phyloP scores from a whole-genome alignment of 2,888 invertebrate genomes.

The Macrophya annulata region DNA sequence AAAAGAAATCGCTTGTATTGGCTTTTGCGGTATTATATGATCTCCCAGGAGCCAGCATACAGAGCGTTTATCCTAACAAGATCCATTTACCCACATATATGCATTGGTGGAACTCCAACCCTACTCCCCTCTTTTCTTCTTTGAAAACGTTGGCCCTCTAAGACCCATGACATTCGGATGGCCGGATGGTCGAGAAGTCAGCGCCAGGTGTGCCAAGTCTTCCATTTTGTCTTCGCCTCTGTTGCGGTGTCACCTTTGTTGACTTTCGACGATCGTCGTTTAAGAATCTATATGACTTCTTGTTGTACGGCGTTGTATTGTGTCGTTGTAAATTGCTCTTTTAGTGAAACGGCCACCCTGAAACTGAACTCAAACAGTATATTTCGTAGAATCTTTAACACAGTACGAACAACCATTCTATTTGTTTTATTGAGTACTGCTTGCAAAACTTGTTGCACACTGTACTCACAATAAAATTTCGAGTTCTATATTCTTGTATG shows the following conservation, averaged over 20 bases:
- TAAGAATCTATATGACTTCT: conserved; percentile 48
- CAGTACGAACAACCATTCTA: not conserved
- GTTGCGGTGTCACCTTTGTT: conserved; percentile 50
- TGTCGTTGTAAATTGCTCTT: conserved; percentile 33
- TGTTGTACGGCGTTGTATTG: conserved; percentile 42
- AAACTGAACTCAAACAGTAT: conserved; percentile 15
- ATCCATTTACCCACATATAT: conserved; percentile 25
- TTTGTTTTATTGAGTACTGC: not conserved
- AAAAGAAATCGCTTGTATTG: conserved; percentile 13
- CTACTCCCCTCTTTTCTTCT: conserved; percentile 17
- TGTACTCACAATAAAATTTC: not conserved
- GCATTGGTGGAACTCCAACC: conserved; percentile 8
- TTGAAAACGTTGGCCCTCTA: not conserved
- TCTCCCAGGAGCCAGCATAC: conserved; percentile 19
- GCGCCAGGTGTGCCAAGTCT: conserved; percentile 43
- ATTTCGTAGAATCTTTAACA: not conserved
- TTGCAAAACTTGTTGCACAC: not conserved
- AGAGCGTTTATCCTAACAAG: conserved; percentile 13
- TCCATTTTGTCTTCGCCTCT: conserved; percentile 52
- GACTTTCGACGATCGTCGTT: conserved; percentile 30
- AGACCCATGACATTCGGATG: not conserved
- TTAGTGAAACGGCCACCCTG: conserved; percentile 45
- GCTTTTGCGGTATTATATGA: conserved; percentile 3
- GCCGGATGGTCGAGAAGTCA: conserved; percentile 47
- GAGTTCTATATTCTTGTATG: not conserved